Base-by-base conservation (phyloP, 2,888 invertebrate species). In the Xestia sexstrigata region DNA sequence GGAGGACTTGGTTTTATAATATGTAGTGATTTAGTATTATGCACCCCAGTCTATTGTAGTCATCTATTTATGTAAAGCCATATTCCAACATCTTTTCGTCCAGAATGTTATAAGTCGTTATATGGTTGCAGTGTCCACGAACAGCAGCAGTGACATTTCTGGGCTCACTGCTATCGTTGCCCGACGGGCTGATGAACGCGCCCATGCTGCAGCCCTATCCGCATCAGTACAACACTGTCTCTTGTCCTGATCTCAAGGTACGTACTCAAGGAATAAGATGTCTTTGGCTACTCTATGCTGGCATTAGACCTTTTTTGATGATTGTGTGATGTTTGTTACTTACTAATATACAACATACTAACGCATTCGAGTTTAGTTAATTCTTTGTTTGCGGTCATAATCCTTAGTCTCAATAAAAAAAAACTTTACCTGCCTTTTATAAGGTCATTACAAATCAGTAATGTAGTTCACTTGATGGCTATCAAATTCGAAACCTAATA, bases 61-160 rank as follows among this genome's bases (percentile, higher is more conserved):
- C 45, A 20, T 47, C 20, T 17, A 6, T 26, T 45, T 67, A 47
- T 23, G 6, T 67, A 30, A 68, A 30, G 13, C 7, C 30, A 0
- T 13, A 20, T 47, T 67, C 20, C 8, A 30, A 30, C 30, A 47
- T 2, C 20, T 13, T 67, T 13, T 15, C 11, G 35, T 39, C 39
- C 13, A 42, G 9, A 55, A n/a, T 42, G 9, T 75, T 15, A 35
- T 42, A 62, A 39, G 20, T 45, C 20, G 0, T 8, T 6, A 1
- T 69, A 74, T 86, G 72, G 15, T 93, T 93, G 52, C 95, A 97
- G 97, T 98, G 98, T 80, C 99, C 99, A 0, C 97, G 99, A 79
- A 98, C 98, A 17, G 99, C 99, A 91, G 99, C 99, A 0, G 98
- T 99, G 42, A 98, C 99, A 0, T 98, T 99, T 81, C 96, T 99